Conservation (phyloP, 2,888 invertebrate genomes). For the Eumacrocentrus americanus region DNA sequence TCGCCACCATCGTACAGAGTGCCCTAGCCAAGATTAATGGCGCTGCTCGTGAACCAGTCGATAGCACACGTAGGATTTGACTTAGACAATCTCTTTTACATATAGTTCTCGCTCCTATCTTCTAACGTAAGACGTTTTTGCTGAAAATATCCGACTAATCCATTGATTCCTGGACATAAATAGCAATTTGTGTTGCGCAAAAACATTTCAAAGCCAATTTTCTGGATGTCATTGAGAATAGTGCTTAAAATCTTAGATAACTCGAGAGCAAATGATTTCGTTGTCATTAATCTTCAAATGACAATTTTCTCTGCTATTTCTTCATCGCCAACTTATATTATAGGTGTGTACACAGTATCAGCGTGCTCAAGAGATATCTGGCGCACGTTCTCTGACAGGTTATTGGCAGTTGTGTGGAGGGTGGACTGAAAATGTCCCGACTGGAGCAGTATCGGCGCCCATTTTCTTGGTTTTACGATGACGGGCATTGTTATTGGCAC, state of each 20-base stretch:
- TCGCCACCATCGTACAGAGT: conserved; percentile 9
- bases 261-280: too few relatives aligned
- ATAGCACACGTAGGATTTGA: conserved; percentile 22
- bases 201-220: too few relatives aligned
- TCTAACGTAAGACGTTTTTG: too few relatives aligned
- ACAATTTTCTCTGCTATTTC: not conserved
- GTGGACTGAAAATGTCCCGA: conserved; percentile 45
- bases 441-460: conserved; percentile 45
- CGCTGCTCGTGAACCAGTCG: conserved; percentile 26
- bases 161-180: too few relatives aligned
- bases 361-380: conserved; percentile 24
- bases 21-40: conserved; percentile 35
- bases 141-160: too few relatives aligned
- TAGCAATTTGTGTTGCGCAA: not conserved
- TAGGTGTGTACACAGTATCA: conserved; percentile 5
- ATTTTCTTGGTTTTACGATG: conserved; percentile 53
- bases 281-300: too few relatives aligned
- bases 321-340: not conserved
- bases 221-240: too few relatives aligned
- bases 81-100: not conserved
- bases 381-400: conserved; percentile 42
- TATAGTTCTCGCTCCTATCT: not conserved
- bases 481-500: conserved; percentile 52
- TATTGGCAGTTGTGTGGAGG: conserved; percentile 49
- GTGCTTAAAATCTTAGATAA: too few relatives aligned